Base-by-base conservation (phyloP, 2,888 invertebrate genomes). In the Dorcus hopei region DNA sequence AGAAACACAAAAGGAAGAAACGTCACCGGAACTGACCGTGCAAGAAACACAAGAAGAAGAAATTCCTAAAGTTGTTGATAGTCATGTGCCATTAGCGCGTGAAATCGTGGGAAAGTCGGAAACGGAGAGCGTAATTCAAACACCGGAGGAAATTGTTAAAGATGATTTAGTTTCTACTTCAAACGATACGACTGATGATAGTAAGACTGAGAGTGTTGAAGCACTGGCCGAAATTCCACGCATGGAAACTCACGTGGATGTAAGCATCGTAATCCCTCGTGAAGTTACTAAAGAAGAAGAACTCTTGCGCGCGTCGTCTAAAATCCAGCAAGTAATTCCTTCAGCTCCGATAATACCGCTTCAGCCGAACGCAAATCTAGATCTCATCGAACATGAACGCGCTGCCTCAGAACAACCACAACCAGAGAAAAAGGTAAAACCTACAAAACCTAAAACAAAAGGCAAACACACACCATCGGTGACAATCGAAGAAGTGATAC, bases 401-500 rank as follows among this genome's bases (percentile, higher is more conserved):
- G 23, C 45, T 4, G 50, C 38, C 6, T n/a, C 26, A 5, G 49
- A 55, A 42, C 53, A 43, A 39, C 49, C 19, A n/a, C 43, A 50
- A 47, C 40, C 39, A 33, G 49, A 54, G 16, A 61, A 53, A 40
- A 62, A 62, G 40, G 43, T 49, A 3, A 62, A 61, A 56, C 48
- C 53, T 1, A 4, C 61, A 9, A 61, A 76, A 68, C 61, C 70
- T 3, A 76, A 74, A 70, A 54, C 64, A 1, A 77, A 77, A 61
- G 66, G 70, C 11, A 78, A 77, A 65, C 79, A 80, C 40, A 79
- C 78, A 0, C 76, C 80, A 2, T 77, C 81, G 2, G 81, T 82
- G 2, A 82, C 81, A 52, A 83, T 83, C 54, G 83, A 83, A 71
- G 82, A 83, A 70, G 79, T 82, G 0, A 70, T 79, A 49, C 80